phyloP scores from a whole-genome alignment of 2,888 invertebrate genomes.

The Cheilosia impressa region DNA sequence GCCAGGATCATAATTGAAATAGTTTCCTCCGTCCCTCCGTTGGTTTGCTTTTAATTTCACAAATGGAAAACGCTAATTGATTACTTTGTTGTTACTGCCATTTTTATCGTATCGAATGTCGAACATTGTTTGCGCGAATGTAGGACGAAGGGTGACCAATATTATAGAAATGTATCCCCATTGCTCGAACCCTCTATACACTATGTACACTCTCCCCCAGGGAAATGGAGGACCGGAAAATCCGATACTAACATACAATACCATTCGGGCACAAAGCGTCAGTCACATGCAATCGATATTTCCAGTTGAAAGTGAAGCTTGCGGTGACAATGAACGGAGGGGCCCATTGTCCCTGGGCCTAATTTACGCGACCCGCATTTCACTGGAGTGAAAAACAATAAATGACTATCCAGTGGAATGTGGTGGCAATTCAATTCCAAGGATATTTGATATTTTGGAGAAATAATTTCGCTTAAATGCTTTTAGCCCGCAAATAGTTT shows the following conservation, averaged over 20 bases:
- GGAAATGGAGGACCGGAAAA: conserved; percentile 24
- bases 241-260: not conserved
- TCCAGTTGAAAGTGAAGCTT: conserved; percentile 38
- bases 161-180: conserved; percentile 23
- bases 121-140: conserved; percentile 35
- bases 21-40: conserved; percentile 23
- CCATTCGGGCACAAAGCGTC: conserved; percentile 15
- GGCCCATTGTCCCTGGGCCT: conserved; percentile 7
- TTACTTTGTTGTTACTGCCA: conserved; percentile 58
- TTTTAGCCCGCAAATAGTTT: not conserved
- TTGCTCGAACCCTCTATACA: conserved; percentile 16
- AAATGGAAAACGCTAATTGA: conserved; percentile 68
- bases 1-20: conserved; percentile 53
- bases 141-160: conserved; percentile 9
- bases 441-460: conserved; percentile 23
- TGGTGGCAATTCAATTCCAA: not conserved
- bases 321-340: conserved; percentile 5
- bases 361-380: conserved; percentile 32
- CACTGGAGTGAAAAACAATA: not conserved
- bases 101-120: conserved; percentile 61
- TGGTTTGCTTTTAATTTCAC: conserved; percentile 54
- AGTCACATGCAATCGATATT: conserved; percentile 37
- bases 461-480: not conserved
- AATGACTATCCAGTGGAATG: not conserved
- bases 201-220: not conserved